Base-by-base conservation (phyloP, 2,888 invertebrate genomes). In the Cheilosia urbana region DNA sequence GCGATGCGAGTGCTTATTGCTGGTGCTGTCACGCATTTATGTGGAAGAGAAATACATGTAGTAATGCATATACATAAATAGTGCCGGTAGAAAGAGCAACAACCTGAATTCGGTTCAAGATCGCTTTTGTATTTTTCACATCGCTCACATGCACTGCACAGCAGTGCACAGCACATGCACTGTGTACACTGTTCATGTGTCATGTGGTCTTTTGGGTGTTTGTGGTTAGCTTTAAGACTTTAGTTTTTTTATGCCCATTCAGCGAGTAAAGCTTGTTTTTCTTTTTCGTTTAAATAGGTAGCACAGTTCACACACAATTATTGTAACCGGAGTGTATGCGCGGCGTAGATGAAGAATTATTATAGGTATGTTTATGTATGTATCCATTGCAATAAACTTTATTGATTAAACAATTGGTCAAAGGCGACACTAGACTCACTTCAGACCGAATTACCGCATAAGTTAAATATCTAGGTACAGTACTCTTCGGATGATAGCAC, bases 31-130 rank as follows among this genome's bases (percentile, higher is more conserved):
- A 37, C 13, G n/a, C n/a, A 19, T 17, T 5, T 21, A 58, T 47
- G n/a, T 47, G 47, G 6, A 47, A 34, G 47, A 69, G 47, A 47
- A 58, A 47, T n/a, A 42, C 17, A 37, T 37, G 37, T 34, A 34
- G 27, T 6, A 2, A 30, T 30, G 30, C 9, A 30, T 13, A 37
- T 13, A 37, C 13, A 37, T 13, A 37, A 37, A 37, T 37, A 24
- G 24, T 47, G 71, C 62, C 19, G 34, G 42, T 30, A 24, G 87
- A 88, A 91, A 90, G 91, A 90, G 90, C 91, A 91, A 90, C 90
- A 91, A 91, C 91, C 90, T 90, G 89, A 89, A 91, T 90, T 82
- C 90, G 89, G 91, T 90, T 90, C 91, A 91, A 91, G 91, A 91
- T 91, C 91, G 90, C 37, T 89, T 88, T 72, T 42, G 53, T 53